phyloP scores from a whole-genome alignment of 2,888 invertebrate species.

The Mimas tiliae region DNA sequence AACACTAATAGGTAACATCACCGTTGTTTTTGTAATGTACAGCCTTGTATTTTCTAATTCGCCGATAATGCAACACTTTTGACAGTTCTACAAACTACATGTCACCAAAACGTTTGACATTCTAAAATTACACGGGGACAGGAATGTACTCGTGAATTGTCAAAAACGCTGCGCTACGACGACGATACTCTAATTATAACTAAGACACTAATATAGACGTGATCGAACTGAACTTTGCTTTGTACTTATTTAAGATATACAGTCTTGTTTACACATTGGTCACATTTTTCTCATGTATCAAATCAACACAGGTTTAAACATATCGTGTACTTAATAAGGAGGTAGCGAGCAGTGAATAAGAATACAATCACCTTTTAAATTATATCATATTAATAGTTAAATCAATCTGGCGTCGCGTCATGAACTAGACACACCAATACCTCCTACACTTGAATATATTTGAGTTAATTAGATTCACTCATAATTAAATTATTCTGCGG shows the following conservation, averaged over 20 bases:
- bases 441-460: not conserved
- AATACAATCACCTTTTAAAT: not conserved
- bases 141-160: not conserved
- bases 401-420: not conserved
- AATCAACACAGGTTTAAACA: constrained; percentile 35
- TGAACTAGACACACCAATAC: constrained; percentile 1
- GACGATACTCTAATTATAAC: constrained; percentile 21
- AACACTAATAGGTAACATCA: constrained; percentile 77
- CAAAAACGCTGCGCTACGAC: constrained; percentile 12
- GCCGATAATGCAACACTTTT: constrained; percentile 5
- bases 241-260: constrained; percentile 76
- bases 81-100: not conserved
- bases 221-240: constrained; percentile 45
- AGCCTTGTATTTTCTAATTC: constrained; percentile 32
- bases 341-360: constrained; percentile 17
- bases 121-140: not conserved
- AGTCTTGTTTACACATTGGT: constrained; percentile 80
- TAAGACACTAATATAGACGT: constrained; percentile 39
- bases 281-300: constrained; percentile 54
- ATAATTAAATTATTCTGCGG: constrained; percentile 10
- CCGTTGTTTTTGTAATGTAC: constrained; percentile 64
- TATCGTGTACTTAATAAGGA: not conserved
- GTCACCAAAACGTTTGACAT: not conserved
- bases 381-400: not conserved
- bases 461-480: not conserved